Percentiles rank a stretch among this genome's conserved stretches.
Conservation (phyloP, 2,797 vertebrate genomes). For the Helicolenus hilgendorfi region DNA sequence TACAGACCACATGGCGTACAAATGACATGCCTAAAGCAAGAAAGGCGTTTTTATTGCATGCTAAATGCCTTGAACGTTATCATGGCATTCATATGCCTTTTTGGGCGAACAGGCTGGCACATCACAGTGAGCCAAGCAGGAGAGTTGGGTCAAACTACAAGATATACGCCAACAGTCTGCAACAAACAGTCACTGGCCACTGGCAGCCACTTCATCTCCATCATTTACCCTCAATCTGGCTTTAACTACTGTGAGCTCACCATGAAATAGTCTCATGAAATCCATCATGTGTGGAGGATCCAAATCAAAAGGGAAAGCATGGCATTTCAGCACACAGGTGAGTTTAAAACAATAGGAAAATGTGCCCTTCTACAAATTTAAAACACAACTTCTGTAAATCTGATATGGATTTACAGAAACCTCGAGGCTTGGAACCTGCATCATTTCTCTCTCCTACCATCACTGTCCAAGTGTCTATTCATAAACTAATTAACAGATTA, state of each 20-base stretch:
- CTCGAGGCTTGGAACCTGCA: neutral
- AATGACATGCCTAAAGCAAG: no score
- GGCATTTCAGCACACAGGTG: neutral
- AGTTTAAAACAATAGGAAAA: neutral
- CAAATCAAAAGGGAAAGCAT: neutral
- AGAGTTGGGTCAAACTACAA: neutral
- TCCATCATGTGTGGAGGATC: neutral
- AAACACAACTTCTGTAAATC: neutral
- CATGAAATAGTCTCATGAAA: neutral
- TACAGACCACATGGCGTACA: no score
- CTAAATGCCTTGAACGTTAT: no score
- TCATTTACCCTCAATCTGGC: neutral
- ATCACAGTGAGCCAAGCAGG: neutral
- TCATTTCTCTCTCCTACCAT: neutral
- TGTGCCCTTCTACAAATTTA: neutral
- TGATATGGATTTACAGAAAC: neutral
- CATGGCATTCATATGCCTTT: no score
- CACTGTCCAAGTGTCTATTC: neutral
- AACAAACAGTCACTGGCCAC: neutral
- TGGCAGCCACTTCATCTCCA: neutral
- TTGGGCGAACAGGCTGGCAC: no score
- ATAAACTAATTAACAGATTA: neutral
- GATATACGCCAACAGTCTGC: neutral
- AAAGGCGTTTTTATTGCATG: no score
- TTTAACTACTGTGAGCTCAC: neutral